Base-by-base conservation (phyloP, 2,888 invertebrate species). In the Tiliacea citrago region DNA sequence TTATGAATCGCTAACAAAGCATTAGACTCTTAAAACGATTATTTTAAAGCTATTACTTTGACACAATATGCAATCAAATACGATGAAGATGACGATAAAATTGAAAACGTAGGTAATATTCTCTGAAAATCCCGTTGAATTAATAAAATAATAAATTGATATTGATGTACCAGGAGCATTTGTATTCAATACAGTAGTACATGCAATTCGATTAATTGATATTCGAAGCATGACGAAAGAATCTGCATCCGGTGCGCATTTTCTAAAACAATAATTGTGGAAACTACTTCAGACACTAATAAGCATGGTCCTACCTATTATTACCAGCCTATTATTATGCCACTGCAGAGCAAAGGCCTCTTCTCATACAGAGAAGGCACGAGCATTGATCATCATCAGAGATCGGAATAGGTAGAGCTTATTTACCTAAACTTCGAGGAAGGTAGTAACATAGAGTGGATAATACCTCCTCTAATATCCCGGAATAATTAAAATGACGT, bases 1-100 rank as follows among this genome's bases (percentile, higher is more conserved):
- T 69, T 79, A 83, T 83, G 71, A 71, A 65, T 79, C 61, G 12
- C 58, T 68, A 82, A 82, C 53, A 62, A 65, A 60, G 55, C 24
- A 47, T 39, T 39, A n/a, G 3, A 51, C 24, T 58, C 12, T 16
- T 21, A 35, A 71, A 65, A n/a, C 35, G 18, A 65, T 79, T 65
- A 60, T 61, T 57, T 39, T 5, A 2, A 61, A 21, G 18, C 29
- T 21, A 35, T 71, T 21, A 57, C 24, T 10, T 42, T 61, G 8
- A 16, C 53, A 68, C 49, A 61, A 24, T 67, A 58, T 16, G 1
- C 7, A 24, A 29, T 60, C 0, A 60, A 60, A 47, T 60, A 61
- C 5, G 12, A 18, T 53, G n/a, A 53, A 53, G n/a, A 18, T 21
- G 71, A 13, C 8, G 10, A 70, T 79, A 42, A 29, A 68, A 69